Conservation (phyloP, 2,888 invertebrate species). For the Ormyrus thymus region DNA sequence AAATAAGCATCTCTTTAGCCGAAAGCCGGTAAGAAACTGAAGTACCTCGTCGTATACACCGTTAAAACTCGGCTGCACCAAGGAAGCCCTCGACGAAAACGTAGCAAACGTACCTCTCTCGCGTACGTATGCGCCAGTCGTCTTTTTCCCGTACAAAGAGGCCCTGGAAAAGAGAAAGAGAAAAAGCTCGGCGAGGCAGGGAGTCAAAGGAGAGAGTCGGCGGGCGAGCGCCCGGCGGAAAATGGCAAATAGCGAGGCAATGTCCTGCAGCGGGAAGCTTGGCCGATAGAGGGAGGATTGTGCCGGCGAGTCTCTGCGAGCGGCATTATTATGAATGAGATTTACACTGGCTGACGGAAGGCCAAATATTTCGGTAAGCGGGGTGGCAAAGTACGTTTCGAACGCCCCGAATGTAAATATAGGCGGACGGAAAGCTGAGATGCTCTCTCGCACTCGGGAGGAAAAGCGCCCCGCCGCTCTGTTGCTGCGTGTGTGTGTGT, state of each 20-base stretch:
- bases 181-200: neutral
- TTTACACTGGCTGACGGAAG: constrained; percentile 57
- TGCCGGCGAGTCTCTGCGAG: constrained; percentile 31
- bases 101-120: constrained; percentile 15
- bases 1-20: too few species aligned
- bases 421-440: constrained; percentile 45
- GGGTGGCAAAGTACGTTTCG: constrained; percentile 45
- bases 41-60: too few species aligned
- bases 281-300: neutral
- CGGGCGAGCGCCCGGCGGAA: neutral
- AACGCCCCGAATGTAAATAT: constrained; percentile 50
- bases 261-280: constrained; percentile 26
- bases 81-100: neutral
- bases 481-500: neutral
- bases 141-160: neutral
- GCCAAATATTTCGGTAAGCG: constrained; percentile 59
- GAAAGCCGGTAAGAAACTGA: too few species aligned
- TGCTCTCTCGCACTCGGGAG: constrained; percentile 2
- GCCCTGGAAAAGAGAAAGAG: neutral
- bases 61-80: too few species aligned
- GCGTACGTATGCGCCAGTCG: neutral
- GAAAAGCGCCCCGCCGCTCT: too few species aligned
- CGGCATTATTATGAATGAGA: constrained; percentile 57
- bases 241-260: constrained; percentile 39
- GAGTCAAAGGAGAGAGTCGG: neutral